Percentiles rank a stretch among this genome's conserved stretches.
phyloP scores from a whole-genome alignment of 2,797 vertebrate genomes.

The Amazona ochrocephala region DNA sequence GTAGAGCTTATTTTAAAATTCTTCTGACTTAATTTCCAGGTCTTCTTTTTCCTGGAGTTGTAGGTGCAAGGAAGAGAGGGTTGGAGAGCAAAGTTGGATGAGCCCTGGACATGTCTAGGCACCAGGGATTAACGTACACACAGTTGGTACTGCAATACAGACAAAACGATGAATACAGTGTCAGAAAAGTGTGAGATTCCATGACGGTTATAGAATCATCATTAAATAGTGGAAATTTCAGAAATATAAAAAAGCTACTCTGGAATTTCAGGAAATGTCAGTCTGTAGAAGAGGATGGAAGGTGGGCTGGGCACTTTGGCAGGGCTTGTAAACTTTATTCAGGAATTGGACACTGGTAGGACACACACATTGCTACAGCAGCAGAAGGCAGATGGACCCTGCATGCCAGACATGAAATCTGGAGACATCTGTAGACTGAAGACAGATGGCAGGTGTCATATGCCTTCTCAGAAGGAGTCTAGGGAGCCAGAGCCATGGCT shows the following conservation, averaged over 20 bases:
- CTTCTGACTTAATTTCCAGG: neutral
- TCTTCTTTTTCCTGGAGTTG: neutral
- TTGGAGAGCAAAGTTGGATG: neutral
- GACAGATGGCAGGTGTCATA: neutral
- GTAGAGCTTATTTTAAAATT: neutral
- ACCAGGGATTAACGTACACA: neutral
- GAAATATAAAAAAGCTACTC: neutral
- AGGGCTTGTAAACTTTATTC: neutral
- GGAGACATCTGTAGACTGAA: neutral
- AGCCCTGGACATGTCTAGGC: neutral
- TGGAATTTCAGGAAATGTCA: neutral
- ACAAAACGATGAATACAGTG: neutral
- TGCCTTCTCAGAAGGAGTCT: neutral
- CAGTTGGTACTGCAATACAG: neutral
- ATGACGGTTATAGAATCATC: neutral
- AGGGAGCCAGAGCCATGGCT: neutral
- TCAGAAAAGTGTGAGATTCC: neutral
- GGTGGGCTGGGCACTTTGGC: neutral
- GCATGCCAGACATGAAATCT: neutral
- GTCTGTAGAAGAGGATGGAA: neutral
- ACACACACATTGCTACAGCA: neutral
- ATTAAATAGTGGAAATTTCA: neutral
- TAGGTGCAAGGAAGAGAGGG: neutral
- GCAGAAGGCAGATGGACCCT: neutral
- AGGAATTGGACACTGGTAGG: neutral